phyloP scores from a whole-genome alignment of 2,888 invertebrate species.

The Habroteleia sp. region DNA sequence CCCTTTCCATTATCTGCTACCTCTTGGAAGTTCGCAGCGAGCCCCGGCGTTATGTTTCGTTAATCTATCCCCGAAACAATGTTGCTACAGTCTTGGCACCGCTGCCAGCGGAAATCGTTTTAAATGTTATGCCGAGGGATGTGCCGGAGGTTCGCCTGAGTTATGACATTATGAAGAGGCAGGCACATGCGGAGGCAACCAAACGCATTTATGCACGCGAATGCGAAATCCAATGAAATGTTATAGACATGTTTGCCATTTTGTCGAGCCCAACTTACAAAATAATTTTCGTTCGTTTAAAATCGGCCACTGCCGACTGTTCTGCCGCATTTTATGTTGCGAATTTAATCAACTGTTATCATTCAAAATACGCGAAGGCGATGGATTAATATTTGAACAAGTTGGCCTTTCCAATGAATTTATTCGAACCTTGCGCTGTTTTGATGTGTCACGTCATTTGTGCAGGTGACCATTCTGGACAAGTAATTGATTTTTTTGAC shows the following conservation, averaged over 20 bases:
- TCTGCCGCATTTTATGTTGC: constrained; percentile 11
- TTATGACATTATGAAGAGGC: constrained; percentile 80
- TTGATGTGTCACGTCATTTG: constrained; percentile 7
- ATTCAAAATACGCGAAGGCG: constrained; percentile 25
- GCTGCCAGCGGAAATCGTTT: constrained; percentile 81
- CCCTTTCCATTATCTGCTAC: constrained; percentile 75
- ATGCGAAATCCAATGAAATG: constrained; percentile 55
- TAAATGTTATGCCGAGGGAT: constrained; percentile 80
- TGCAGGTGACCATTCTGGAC: neutral
- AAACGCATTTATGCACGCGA: constrained; percentile 62
- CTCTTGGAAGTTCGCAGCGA: constrained; percentile 76
- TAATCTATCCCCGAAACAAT: constrained; percentile 81
- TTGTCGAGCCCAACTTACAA: constrained; percentile 33
- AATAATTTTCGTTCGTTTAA: constrained; percentile 43
- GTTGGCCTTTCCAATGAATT: constrained; percentile 19
- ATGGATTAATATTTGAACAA: constrained; percentile 26
- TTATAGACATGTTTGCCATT: constrained; percentile 53
- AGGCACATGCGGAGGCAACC: constrained; percentile 67
- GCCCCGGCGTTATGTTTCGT: constrained; percentile 80
- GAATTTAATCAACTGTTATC: constrained; percentile 37
- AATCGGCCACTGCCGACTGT: constrained; percentile 20
- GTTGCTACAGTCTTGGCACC: constrained; percentile 79
- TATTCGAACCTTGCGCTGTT: neutral
- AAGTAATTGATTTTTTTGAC: neutral
- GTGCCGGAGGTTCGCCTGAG: constrained; percentile 75